Evolutionary conservation across 2,797 vertebrate species (phyloP).

Genomic region (Nothura maculosa): DNA sequence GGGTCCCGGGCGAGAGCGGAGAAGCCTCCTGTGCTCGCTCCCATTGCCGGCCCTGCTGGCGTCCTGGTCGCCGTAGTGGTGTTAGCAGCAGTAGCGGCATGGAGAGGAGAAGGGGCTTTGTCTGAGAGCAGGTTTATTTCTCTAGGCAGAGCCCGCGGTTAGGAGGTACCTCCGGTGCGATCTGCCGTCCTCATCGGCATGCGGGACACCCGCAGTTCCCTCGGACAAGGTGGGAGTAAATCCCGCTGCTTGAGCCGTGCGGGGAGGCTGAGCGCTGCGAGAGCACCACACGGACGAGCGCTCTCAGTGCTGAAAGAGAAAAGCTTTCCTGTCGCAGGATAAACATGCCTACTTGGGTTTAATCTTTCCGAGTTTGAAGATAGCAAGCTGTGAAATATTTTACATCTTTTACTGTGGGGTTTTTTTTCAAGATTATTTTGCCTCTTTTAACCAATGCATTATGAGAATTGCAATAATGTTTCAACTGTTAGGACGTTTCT

Average conservation of each 20-base stretch:
- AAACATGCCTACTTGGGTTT: neutral
- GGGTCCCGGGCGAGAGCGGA: neutral
- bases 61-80: slow-evolving; percentile 56
- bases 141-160: slow-evolving; percentile 64
- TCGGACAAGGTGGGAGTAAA: slow-evolving; percentile 66
- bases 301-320: neutral
- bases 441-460: neutral
- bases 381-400: neutral
- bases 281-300: neutral
- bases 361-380: neutral
- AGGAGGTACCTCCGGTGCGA: slow-evolving; percentile 67
- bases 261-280: slow-evolving; percentile 23
- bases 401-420: neutral
- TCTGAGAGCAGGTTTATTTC: slow-evolving; percentile 74
- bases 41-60: neutral
- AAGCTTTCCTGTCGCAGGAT: neutral
- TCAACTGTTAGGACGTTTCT: neutral
- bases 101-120: slow-evolving; percentile 74
- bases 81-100: slow-evolving; percentile 65
- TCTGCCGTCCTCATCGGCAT: slow-evolving; percentile 76
- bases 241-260: slow-evolving; percentile 38
- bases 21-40: neutral
- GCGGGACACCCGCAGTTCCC: slow-evolving; percentile 71
- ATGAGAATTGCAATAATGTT: neutral
- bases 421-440: slow-evolving; percentile 1